Evolutionary conservation across 2,888 invertebrate species (phyloP), one percentile per base, ranked within the genome.

Genomic region (Drosophila gaucha): DNA sequence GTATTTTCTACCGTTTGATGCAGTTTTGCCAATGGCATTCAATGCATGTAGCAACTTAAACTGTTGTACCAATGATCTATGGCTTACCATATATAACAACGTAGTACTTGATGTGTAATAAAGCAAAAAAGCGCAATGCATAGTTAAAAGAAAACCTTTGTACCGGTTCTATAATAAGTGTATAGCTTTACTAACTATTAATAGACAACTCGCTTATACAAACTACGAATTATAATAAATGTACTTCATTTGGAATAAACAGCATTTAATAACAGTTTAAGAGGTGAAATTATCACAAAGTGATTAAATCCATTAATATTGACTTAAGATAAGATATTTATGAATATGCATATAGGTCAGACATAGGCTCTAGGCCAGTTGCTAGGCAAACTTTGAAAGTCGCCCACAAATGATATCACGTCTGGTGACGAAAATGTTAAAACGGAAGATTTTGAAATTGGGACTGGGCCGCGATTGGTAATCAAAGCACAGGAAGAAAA

Each of bases 401-500:
- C 35, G 24, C 38, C 26, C 31, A 16, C 14, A 64, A 60, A 74
- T 68, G 22, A 14, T 58, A 74, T 75, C 74, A 75, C 74, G 74
- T 75, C 36, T 36, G 26, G 6, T 74, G 65, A 66, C 72, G 72
- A 65, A 75, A 67, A 54, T 41, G 33, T 33, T 26, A 31, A 56
- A 56, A 49, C 58, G 38, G 35, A 50, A 67, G 55, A 74, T 74
- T 74, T 74, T 41, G 67, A 74, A 74, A 74, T 26, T 67, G 79
- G 72, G 80, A 84, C 80, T 82, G 79, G 82, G 82, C 43, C 84
- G 59, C 65, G 66, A 80, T 82, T 82, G 74, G 72, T 79, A 82
- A 77, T 30, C 80, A 67, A 67, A 60, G 60, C 84, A 67, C 75
- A 80, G 80, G 80, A 82, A 79, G 72, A 72, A 70, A 67, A 74